Evolutionary conservation across 2,797 vertebrate species (phyloP), one percentile per base, ranked within the genome.

Genomic region (Parotocinclus haroldoi): DNA sequence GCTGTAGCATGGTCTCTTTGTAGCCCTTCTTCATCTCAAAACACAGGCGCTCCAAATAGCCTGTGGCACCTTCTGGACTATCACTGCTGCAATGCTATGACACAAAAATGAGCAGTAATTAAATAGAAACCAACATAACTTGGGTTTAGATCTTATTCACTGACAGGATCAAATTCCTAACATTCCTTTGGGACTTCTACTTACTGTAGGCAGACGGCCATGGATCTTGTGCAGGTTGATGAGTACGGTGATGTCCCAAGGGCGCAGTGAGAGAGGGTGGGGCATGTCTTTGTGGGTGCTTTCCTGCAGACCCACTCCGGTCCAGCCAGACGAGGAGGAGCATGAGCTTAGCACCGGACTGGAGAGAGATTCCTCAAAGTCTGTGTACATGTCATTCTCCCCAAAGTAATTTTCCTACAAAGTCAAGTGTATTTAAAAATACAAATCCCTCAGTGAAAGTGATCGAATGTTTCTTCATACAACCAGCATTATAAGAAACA

Each of bases 11-110:
- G 1, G 97, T 99, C 85, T 99, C 96, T 76, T 92, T 92, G 85
- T 96, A 96, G 54, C 95, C 92, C 78, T 99, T 99, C 78, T 97
- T 99, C 97, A 99, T 99, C 85, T 99, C 97, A 58, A 99, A 99
- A 68, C 97, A 98, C 3, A 99, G 78, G 14, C 95, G 92, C 83
- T 99, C 96, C 84, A 99, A 79, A 80, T 93, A 98, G 68, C 91
- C 96, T 1, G 93, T 92, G 3, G 96, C 96, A 56, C 94, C 97
- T 72, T 98, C 95, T 0, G 93, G 93, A 58, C 94, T 93, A 79
- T 98, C 96, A 39, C 88, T 89, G 80, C 91, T 93, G 83, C 93
- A 95, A 65, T 99, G 96, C 96, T 99, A 71, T 63, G 71, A 80
- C 3, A 54, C 46, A 71, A 46, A 75, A 13, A 71, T 5, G 76